A percentile compares a stretch with the other conserved stretches of the same genome.
phyloP scores from a whole-genome alignment of 2,888 invertebrate genomes.

The Hylaea fasciaria region DNA sequence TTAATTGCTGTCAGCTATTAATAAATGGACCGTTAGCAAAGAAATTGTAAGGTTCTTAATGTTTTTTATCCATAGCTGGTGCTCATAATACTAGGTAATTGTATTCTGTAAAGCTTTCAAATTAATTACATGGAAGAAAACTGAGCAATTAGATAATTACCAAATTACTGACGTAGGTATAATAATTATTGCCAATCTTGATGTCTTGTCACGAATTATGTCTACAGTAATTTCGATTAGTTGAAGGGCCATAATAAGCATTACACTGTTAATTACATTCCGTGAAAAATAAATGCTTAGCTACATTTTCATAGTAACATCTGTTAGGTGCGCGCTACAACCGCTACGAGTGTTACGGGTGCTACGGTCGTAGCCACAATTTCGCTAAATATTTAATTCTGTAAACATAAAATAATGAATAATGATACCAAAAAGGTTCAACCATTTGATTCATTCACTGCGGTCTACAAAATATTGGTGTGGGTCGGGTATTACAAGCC shows the following conservation, averaged over 20 bases:
- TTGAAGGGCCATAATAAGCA: conserved; percentile 3
- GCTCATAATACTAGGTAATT: no score
- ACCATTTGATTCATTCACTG: conserved; percentile 54
- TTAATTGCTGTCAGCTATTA: no score
- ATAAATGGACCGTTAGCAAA: no score
- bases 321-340: conserved; percentile 10
- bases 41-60: no score
- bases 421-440: conserved; percentile 39
- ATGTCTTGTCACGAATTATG: not conserved
- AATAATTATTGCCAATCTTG: conserved; percentile 7
- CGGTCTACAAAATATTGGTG: conserved; percentile 46
- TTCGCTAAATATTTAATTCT: conserved; percentile 33
- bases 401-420: conserved; percentile 33
- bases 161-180: not conserved
- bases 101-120: not conserved
- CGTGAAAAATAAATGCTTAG: conserved; percentile 17
- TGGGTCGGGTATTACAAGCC: conserved; percentile 51
- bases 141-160: not conserved
- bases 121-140: not conserved
- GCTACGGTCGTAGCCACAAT: conserved; percentile 24
- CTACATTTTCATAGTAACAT: conserved; percentile 12
- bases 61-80: no score
- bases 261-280: no score
- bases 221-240: not conserved
- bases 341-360: conserved; percentile 15